Percentiles rank a stretch among this genome's conserved stretches.
phyloP scores from a whole-genome alignment of 1,140 invertebrate genomes.

The Daktulosphaira vitifoliae region DNA sequence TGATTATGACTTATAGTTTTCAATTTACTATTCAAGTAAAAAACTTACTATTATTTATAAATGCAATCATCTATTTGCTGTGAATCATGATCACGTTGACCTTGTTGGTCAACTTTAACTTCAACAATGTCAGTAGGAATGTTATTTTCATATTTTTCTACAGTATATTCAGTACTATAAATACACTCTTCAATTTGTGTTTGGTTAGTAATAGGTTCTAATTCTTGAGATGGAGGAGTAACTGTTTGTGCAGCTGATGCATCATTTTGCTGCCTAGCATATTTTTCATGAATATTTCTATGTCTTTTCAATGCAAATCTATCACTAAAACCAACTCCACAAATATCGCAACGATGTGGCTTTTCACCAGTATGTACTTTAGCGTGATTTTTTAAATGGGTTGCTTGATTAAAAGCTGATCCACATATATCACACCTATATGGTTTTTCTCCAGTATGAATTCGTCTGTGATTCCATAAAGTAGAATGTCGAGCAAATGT shows the following conservation, averaged over 20 bases:
- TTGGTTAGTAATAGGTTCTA: slow-evolving; percentile 21
- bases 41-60: slow-evolving; percentile 20
- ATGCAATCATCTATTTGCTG: slow-evolving; percentile 29
- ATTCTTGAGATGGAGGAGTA: slow-evolving; percentile 16
- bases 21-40: too few relatives aligned
- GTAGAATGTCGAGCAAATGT: slow-evolving; percentile 78
- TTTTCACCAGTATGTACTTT: slow-evolving; percentile 50
- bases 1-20: too few relatives aligned
- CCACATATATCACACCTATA: slow-evolving; percentile 75
- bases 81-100: slow-evolving; percentile 16
- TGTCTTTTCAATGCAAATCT: slow-evolving; percentile 69
- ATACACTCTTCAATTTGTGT: slow-evolving; percentile 28
- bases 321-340: slow-evolving; percentile 76
- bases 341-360: slow-evolving; percentile 60
- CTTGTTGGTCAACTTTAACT: slow-evolving; percentile 30
- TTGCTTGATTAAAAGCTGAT: slow-evolving; percentile 75
- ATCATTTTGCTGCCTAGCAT: slow-evolving; percentile 46
- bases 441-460: slow-evolving; percentile 88
- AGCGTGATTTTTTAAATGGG: slow-evolving; percentile 77
- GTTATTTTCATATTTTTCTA: slow-evolving; percentile 28
- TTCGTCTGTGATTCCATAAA: slow-evolving; percentile 83
- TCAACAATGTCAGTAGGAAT: slow-evolving; percentile 29
- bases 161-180: slow-evolving; percentile 21
- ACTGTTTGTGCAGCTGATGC: slow-evolving; percentile 16
- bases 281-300: slow-evolving; percentile 67